Base-by-base conservation (phyloP, 1,140 invertebrate species). In the fruit fly (Drosophila melanogaster) region DNA sequence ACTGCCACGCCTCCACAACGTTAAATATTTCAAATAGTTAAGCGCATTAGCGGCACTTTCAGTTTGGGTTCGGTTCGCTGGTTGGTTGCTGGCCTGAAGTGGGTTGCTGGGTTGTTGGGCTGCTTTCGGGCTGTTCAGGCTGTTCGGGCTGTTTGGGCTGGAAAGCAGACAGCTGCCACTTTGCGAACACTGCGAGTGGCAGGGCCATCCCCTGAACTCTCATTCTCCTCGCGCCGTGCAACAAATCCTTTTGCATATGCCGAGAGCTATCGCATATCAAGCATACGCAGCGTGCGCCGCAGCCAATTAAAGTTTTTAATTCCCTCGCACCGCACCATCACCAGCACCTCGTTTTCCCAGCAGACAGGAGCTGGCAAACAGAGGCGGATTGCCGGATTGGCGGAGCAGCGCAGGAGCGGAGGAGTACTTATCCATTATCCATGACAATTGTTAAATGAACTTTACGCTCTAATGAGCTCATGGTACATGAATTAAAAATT, bases 11-110 rank as follows among this genome's bases (percentile, higher is more conserved):
- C 64, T 44, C 59, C 53, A 60, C 76, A 71, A 70, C 67, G 67
- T 71, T 71, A 89, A 79, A 87, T 87, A 87, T 87, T 89, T 87
- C 83, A 89, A 89, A 87, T 89, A 89, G 84, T 89, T 89, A 89
- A 89, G 84, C 84, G 84, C 84, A 89, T 89, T 89, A 89, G 84
- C 80, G 79, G 65, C 84, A 85, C 81, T 84, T 84, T 84, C 60
- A 83, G 80, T 84, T 72, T 81, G 80, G 79, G 75, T 81, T 81
- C 64, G 46, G 46, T 67, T 51, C 46, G 64, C 60, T 37, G 64
- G 37, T 38, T 38, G 37, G 37, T 12, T 44, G 46, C 15, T 30
- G 24, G 47, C 15, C 57, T 59, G 64, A 58, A 58, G 51, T 40
- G 57, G 69, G 56, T 35, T 17, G 51, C 33, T 58, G 57, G 30